Percentiles rank a stretch among this genome's conserved stretches.
Conservation (phyloP, 2,797 vertebrate genomes). For the Helostoma temminkii region DNA sequence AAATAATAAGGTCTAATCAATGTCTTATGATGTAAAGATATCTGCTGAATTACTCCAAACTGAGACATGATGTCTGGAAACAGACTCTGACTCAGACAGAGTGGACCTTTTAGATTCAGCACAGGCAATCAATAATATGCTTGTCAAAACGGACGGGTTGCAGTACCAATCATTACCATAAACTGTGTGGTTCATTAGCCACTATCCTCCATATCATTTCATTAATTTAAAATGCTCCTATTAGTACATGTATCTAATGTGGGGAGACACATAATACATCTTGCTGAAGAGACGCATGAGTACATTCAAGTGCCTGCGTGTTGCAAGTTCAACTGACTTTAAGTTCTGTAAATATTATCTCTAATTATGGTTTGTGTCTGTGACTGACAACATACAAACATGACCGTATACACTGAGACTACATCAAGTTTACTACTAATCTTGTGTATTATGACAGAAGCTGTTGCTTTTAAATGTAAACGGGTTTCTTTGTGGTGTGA, state of each 20-base stretch:
- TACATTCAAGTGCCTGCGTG: constrained; percentile 5
- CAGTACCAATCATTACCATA: constrained; percentile 66
- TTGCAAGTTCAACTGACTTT: not conserved
- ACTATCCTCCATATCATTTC: constrained; percentile 56
- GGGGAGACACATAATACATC: constrained; percentile 1
- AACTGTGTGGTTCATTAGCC: constrained; percentile 63
- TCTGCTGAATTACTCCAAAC: constrained; percentile 24
- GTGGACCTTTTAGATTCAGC: constrained; percentile 46
- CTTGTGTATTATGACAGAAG: constrained; percentile 62
- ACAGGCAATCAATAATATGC: constrained; percentile 60
- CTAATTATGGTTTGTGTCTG: constrained; percentile 50
- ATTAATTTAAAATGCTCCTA: constrained; percentile 55
- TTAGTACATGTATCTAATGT: constrained; percentile 31
- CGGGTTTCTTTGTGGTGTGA: constrained; percentile 64
- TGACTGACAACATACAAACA: constrained; percentile 49
- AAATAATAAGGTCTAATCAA: constrained; percentile 34
- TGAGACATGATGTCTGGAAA: constrained; percentile 40
- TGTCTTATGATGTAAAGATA: constrained; percentile 31
- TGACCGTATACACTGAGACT: constrained; percentile 30
- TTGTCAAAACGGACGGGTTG: constrained; percentile 57
- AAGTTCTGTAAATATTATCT: constrained; percentile 41
- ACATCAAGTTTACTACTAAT: constrained; percentile 68
- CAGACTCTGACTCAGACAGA: constrained; percentile 46
- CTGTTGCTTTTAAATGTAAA: constrained; percentile 71
- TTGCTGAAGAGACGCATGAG: constrained; percentile 38